These are phyloP conservation scores for Sarcophaga caerulescens DNA, from an alignment of 2,888 invertebrate species.

Conservation along the genomic window DNA sequence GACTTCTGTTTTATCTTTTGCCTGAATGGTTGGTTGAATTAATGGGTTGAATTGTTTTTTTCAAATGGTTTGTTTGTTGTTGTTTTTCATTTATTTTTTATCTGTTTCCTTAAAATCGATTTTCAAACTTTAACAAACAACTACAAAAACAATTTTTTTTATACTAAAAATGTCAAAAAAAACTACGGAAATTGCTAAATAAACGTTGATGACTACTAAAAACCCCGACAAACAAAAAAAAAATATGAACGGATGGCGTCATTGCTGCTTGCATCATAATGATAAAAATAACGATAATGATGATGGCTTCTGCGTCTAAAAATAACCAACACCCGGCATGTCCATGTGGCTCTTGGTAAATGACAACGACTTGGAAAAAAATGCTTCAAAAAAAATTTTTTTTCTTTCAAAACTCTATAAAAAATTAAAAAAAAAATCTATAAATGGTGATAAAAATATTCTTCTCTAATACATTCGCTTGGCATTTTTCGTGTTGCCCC, in stretches of 20 bases:
- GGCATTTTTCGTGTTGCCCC: background rate
- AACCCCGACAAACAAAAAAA: constrained; percentile 26
- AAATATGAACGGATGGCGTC: constrained; percentile 51
- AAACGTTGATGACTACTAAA: constrained; percentile 71
- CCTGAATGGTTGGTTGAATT: constrained; percentile 54
- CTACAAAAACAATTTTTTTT: constrained; percentile 32
- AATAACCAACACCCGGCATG: constrained; percentile 41
- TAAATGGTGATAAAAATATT: constrained; percentile 62
- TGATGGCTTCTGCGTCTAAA: constrained; percentile 62
- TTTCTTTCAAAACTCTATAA: constrained; percentile 12
- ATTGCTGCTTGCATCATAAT: constrained; percentile 46
- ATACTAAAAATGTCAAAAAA: constrained; percentile 46
- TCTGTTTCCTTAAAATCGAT: constrained; percentile 72
- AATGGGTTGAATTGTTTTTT: constrained; percentile 52
- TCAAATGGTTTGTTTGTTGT: constrained; percentile 12
- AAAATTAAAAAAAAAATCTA: constrained; percentile 47
- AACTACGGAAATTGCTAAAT: constrained; percentile 74
- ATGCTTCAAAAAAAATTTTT: constrained; percentile 33
- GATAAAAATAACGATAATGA: constrained; percentile 63
- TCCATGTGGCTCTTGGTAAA: constrained; percentile 30
- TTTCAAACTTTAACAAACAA: constrained; percentile 65
- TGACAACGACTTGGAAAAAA: constrained; percentile 28
- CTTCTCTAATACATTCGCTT: constrained; percentile 42
- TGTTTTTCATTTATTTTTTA: constrained; percentile 25
- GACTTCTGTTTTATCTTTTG: constrained; percentile 45